phyloP scores from a whole-genome alignment of 2,113 vertebrate species.

The Coreoperca whiteheadi region DNA sequence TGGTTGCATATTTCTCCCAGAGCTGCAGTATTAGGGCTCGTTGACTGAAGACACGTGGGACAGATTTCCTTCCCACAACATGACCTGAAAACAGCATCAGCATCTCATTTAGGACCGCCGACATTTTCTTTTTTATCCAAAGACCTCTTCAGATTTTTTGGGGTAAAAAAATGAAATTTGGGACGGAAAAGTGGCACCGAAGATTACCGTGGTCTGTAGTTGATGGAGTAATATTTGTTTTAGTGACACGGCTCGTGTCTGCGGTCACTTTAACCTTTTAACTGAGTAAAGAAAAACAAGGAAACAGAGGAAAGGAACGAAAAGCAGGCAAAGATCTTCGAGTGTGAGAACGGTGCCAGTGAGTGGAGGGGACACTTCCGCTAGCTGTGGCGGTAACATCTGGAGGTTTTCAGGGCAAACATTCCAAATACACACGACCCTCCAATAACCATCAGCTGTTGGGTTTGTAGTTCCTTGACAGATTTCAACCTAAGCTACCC shows the following conservation, averaged over 20 bases:
- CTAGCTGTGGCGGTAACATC: background rate
- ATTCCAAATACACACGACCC: no score
- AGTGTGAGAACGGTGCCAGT: no score
- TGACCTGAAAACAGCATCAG: background rate
- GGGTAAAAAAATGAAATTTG: background rate
- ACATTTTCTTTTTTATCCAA: background rate
- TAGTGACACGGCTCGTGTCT: no score
- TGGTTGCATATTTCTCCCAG: background rate
- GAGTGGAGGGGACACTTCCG: no score
- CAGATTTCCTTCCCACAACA: background rate
- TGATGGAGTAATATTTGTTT: background rate
- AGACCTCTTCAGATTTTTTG: background rate
- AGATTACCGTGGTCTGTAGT: background rate
- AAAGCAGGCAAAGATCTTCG: background rate
- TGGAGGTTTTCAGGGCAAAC: slow-evolving; percentile 17
- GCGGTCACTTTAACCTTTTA: no score
- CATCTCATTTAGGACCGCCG: background rate
- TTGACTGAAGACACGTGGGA: slow-evolving; percentile 4
- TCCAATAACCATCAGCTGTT: no score
- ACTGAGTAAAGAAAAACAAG: no score
- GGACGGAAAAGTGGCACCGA: background rate
- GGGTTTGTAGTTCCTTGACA: no score
- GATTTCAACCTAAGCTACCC: background rate
- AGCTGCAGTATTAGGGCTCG: background rate
- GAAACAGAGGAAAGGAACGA: background rate